Percentiles rank a stretch among this genome's conserved stretches.
Conservation (phyloP, 2,888 invertebrate genomes). For the Aleiodes testaceus region DNA sequence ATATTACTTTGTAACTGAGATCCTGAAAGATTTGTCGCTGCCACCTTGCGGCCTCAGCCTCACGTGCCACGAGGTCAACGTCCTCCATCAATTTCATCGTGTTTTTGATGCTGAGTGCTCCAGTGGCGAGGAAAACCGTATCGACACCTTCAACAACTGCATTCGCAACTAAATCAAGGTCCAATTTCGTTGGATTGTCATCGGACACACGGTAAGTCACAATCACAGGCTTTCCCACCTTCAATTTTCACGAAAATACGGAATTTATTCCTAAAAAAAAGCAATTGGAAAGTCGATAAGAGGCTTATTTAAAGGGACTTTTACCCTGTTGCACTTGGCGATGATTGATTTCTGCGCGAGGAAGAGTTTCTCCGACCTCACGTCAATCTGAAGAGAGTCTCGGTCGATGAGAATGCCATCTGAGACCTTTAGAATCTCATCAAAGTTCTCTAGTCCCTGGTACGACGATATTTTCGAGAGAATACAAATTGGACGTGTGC, state of each 20-base stretch:
- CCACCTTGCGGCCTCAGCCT: conserved; percentile 83
- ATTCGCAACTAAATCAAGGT: conserved; percentile 82
- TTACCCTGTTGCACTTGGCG: conserved; percentile 68
- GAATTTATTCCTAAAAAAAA: too few relatives aligned
- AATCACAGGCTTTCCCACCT: conserved; percentile 77
- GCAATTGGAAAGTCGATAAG: too few relatives aligned
- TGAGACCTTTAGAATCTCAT: conserved; percentile 76
- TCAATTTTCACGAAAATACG: not conserved
- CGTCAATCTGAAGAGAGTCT: conserved; percentile 74
- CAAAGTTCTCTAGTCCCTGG: conserved; percentile 71
- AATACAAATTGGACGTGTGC: conserved; percentile 50
- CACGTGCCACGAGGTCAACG: conserved; percentile 76
- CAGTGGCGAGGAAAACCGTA: conserved; percentile 80
- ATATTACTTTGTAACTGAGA: conserved; percentile 61
- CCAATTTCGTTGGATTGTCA: conserved; percentile 77
- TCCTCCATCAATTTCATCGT: conserved; percentile 75
- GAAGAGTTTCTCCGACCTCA: conserved; percentile 74
- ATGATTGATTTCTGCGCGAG: conserved; percentile 76
- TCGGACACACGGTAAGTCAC: conserved; percentile 77
- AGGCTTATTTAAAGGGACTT: conserved; percentile 18
- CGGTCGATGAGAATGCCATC: conserved; percentile 83
- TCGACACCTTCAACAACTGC: conserved; percentile 84
- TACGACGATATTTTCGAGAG: conserved; percentile 57
- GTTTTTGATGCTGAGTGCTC: conserved; percentile 80
- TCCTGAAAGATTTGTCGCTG: conserved; percentile 69